A percentile compares a stretch with the other conserved stretches of the same genome.
phyloP scores from a whole-genome alignment of 1,140 invertebrate species.

The Drosophila kepulauana region DNA sequence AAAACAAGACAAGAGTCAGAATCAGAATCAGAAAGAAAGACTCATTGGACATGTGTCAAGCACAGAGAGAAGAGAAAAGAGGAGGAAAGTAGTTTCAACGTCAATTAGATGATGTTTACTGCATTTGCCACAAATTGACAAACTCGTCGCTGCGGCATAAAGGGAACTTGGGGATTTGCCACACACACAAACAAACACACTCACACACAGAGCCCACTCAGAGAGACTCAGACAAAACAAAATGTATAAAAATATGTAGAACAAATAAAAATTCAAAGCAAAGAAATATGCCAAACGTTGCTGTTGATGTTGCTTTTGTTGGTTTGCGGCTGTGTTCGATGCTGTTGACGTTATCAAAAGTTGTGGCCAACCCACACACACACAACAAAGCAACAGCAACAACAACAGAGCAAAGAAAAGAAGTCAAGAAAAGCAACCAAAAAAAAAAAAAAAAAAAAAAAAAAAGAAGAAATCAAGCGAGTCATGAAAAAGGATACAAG shows the following conservation, averaged over 20 bases:
- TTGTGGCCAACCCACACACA: slow-evolving; percentile 48
- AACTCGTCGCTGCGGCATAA: slow-evolving; percentile 61
- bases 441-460: too few relatives aligned
- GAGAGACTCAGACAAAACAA: slow-evolving; percentile 8
- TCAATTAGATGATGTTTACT: slow-evolving; percentile 81
- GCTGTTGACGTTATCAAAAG: slow-evolving; percentile 81
- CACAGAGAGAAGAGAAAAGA: slow-evolving; percentile 15
- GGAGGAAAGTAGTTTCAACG: slow-evolving; percentile 57
- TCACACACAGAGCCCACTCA: not conserved
- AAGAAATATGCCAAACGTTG: slow-evolving; percentile 59
- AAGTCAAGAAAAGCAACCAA: slow-evolving; percentile 7
- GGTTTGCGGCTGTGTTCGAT: slow-evolving; percentile 76
- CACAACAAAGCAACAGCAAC: slow-evolving; percentile 22
- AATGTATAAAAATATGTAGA: slow-evolving; percentile 55
- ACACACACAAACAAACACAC: slow-evolving; percentile 13
- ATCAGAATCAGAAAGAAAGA: slow-evolving; percentile 17
- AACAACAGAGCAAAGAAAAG: slow-evolving; percentile 22
- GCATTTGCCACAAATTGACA: slow-evolving; percentile 79
- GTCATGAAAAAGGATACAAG: slow-evolving; percentile 75
- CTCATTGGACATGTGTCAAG: slow-evolving; percentile 48
- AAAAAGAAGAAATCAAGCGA: slow-evolving; percentile 56
- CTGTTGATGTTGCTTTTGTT: slow-evolving; percentile 46
- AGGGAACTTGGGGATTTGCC: slow-evolving; percentile 20
- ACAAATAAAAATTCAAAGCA: slow-evolving; percentile 72
- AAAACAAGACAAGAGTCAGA: slow-evolving; percentile 5